phyloP scores from a whole-genome alignment of 64 coral and sea anemone genomes.

The Actinia equina region DNA sequence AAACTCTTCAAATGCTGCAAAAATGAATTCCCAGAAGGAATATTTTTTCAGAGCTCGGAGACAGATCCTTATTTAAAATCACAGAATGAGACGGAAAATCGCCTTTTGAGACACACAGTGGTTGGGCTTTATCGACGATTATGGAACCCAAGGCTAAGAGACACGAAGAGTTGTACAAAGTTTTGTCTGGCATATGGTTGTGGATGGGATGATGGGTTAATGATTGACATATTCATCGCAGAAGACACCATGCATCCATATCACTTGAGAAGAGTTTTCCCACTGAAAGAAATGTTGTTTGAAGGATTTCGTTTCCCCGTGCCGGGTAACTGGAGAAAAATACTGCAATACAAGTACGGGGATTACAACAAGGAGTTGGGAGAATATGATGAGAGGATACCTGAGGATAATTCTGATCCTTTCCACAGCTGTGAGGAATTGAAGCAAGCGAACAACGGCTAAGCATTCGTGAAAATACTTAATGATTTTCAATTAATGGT shows the following conservation, averaged over 20 bases:
- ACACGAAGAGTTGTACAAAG: constrained; percentile 20
- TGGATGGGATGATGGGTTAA: constrained; percentile 42
- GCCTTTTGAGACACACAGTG: neutral
- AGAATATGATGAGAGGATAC: neutral
- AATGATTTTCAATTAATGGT: no score
- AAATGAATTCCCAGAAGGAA: constrained; percentile 30
- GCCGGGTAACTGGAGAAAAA: constrained; percentile 34
- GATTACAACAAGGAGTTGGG: neutral
- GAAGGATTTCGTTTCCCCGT: constrained; percentile 46
- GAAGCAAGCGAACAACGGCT: neutral
- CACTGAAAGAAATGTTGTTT: constrained; percentile 36
- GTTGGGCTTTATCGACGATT: neutral
- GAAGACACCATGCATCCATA: neutral
- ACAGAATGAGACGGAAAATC: neutral
- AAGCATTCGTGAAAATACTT: no score
- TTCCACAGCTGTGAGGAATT: constrained; percentile 15
- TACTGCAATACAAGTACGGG: constrained; percentile 22
- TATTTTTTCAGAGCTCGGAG: constrained; percentile 51
- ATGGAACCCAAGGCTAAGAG: constrained; percentile 26
- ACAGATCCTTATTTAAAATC: neutral
- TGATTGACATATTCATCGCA: constrained; percentile 45
- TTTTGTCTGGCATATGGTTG: constrained; percentile 33
- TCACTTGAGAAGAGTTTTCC: neutral
- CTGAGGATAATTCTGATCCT: neutral
- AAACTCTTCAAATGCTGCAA: neutral